phyloP scores from a whole-genome alignment of 2,888 invertebrate genomes.

The Lithosia quadra region DNA sequence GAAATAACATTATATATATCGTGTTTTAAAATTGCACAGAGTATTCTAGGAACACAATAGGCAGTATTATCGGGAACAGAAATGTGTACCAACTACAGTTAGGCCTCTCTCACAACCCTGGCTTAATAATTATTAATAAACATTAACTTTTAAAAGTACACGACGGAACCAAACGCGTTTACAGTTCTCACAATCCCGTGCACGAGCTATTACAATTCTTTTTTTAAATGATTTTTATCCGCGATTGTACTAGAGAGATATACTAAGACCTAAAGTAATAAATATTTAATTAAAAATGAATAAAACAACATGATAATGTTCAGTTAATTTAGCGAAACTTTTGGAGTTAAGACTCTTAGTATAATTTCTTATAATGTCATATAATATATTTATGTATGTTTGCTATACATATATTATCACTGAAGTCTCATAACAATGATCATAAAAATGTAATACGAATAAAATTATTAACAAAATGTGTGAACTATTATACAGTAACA shows the following conservation, averaged over 20 bases:
- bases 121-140: slow-evolving; percentile 59
- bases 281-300: slow-evolving; percentile 55
- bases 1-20: slow-evolving; percentile 65
- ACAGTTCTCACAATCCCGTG: slow-evolving; percentile 52
- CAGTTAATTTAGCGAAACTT: slow-evolving; percentile 52
- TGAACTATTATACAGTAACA: slow-evolving; percentile 58
- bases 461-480: slow-evolving; percentile 66
- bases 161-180: slow-evolving; percentile 48
- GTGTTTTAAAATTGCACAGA: slow-evolving; percentile 62
- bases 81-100: slow-evolving; percentile 74
- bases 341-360: slow-evolving; percentile 60
- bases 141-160: slow-evolving; percentile 53
- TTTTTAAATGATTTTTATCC: slow-evolving; percentile 43
- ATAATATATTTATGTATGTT: slow-evolving; percentile 50
- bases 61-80: slow-evolving; percentile 77
- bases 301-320: slow-evolving; percentile 50
- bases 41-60: slow-evolving; percentile 83
- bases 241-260: slow-evolving; percentile 65
- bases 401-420: slow-evolving; percentile 58
- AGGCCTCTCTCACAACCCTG: slow-evolving; percentile 86
- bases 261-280: slow-evolving; percentile 48
- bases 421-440: slow-evolving; percentile 56
- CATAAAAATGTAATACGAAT: slow-evolving; percentile 60
- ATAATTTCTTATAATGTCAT: slow-evolving; percentile 63
- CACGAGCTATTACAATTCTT: slow-evolving; percentile 48